A percentile compares a stretch with the other conserved stretches of the same genome.
These are phyloP conservation scores for Alligator mississippiensis DNA, from an alignment of 2,113 vertebrate species.

Conservation along the genomic window DNA sequence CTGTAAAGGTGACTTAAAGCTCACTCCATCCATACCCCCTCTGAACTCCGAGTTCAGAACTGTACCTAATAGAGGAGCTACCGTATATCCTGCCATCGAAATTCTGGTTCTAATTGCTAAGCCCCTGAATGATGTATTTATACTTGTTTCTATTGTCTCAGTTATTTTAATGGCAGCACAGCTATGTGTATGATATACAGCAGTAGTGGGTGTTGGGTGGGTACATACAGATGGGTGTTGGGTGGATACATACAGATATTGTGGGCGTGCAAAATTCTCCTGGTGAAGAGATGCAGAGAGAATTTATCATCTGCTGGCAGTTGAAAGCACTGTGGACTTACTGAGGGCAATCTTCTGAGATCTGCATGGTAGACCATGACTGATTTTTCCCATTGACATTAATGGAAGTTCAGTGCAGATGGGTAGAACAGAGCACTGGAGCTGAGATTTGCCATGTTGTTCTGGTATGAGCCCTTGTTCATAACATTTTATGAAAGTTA, in stretches of 20 bases:
- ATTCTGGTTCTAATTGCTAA: not conserved
- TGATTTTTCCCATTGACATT: not conserved
- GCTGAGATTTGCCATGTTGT: not conserved
- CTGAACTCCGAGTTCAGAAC: not conserved
- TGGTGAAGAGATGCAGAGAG: not conserved
- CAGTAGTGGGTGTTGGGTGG: no score
- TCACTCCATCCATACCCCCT: not conserved
- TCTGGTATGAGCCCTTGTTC: conserved; percentile 6
- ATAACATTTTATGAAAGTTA: not conserved
- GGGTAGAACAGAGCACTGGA: conserved; percentile 25
- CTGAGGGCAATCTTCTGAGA: not conserved
- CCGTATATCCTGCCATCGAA: not conserved
- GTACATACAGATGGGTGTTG: no score
- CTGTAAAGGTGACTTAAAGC: not conserved
- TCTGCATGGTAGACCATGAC: not conserved
- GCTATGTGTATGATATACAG: not conserved
- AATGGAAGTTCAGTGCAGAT: not conserved
- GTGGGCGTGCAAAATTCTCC: not conserved
- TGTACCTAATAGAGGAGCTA: not conserved
- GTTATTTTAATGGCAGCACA: not conserved
- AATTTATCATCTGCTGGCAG: not conserved
- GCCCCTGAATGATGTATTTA: not conserved
- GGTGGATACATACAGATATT: not conserved
- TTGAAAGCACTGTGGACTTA: not conserved
- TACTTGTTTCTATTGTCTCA: not conserved